Percentiles rank a stretch among this genome's conserved stretches.
These are phyloP conservation scores for Danaus melanippus DNA, from an alignment of 1,140 invertebrate species.

Conservation along the genomic window DNA sequence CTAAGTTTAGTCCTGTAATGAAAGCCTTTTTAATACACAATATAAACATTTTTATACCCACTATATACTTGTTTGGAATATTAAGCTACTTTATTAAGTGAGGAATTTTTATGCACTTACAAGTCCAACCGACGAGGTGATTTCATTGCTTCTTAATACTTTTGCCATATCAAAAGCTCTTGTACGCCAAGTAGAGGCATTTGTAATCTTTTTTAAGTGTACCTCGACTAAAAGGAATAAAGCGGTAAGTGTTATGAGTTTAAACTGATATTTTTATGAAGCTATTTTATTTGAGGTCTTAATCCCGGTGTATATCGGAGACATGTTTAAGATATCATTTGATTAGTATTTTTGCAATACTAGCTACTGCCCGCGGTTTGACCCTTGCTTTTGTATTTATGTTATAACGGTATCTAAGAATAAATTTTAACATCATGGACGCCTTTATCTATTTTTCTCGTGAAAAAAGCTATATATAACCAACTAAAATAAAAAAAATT, in stretches of 20 bases:
- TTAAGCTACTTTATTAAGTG: slow-evolving; percentile 54
- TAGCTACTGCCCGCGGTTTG: no score
- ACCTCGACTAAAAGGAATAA: slow-evolving; percentile 26
- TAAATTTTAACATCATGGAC: no score
- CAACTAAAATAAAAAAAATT: no score
- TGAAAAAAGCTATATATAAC: no score
- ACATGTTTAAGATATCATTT: no score
- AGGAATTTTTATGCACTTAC: slow-evolving; percentile 47
- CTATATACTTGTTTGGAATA: slow-evolving; percentile 40
- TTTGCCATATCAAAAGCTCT: slow-evolving; percentile 41
- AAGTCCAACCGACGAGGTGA: slow-evolving; percentile 46
- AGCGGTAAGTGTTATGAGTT: slow-evolving; percentile 25
- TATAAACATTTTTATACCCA: slow-evolving; percentile 7
- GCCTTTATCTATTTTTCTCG: no score
- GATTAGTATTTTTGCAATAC: no score
- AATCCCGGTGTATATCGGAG: neutral
- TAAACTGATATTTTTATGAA: slow-evolving; percentile 25
- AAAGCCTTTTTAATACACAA: no score
- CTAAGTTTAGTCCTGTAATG: no score
- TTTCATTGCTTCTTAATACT: slow-evolving; percentile 52
- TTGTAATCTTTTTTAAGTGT: slow-evolving; percentile 45
- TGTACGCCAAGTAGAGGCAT: slow-evolving; percentile 28
- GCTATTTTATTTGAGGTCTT: slow-evolving; percentile 14
- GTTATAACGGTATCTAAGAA: no score
- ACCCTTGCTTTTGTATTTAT: no score